These are phyloP conservation scores for Aleiodes alternator DNA, from an alignment of 2,888 invertebrate genomes.

Conservation along the genomic window DNA sequence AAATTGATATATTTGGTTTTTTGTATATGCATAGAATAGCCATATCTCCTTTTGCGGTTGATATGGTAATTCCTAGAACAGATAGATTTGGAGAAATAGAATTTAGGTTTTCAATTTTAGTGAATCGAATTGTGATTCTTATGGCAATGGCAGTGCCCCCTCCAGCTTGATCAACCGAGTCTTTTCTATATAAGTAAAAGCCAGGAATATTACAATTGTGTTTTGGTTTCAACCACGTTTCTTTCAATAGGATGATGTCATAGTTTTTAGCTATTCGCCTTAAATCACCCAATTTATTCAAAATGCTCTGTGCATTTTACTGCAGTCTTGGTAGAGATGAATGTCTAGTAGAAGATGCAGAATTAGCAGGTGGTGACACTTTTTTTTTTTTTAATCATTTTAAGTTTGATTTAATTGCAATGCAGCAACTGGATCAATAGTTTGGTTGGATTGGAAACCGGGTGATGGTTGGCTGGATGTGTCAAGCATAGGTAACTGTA, in stretches of 20 bases:
- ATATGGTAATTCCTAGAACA: constrained; percentile 24
- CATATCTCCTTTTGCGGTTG: constrained; percentile 1
- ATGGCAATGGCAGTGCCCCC: constrained; percentile 13
- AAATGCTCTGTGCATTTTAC: no score
- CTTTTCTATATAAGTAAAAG: neutral
- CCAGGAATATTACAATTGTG: neutral
- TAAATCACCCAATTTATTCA: no score
- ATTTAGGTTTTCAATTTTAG: neutral
- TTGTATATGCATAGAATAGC: constrained; percentile 16
- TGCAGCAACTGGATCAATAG: no score
- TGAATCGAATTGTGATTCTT: neutral
- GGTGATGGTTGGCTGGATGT: no score
- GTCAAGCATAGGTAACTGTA: no score
- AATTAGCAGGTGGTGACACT: no score
- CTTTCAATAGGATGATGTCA: neutral
- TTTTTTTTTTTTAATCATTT: no score
- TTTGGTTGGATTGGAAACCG: no score
- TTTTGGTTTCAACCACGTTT: constrained; percentile 7
- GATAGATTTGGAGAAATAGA: constrained; percentile 17
- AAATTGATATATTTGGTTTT: neutral
- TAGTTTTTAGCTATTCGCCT: neutral
- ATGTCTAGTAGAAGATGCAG: no score
- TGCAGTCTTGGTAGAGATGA: no score
- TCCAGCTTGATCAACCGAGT: neutral
- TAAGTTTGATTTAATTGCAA: no score